Percentiles rank a stretch among this genome's conserved stretches.
These are phyloP conservation scores for Bombus superbus DNA, from an alignment of 1,140 invertebrate species.

Conservation along the genomic window DNA sequence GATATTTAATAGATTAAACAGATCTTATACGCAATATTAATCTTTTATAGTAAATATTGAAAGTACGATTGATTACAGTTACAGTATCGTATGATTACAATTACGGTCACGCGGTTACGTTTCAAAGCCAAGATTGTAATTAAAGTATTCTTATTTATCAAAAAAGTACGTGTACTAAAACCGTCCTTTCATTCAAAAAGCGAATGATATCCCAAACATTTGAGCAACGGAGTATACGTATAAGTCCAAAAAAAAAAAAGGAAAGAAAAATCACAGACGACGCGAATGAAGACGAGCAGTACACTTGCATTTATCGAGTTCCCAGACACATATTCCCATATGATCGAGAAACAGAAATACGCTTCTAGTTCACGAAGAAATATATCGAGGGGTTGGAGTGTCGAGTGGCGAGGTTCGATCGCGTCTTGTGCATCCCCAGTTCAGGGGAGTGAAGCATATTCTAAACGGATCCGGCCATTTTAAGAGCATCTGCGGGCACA, in stretches of 20 bases:
- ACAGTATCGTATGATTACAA: no score
- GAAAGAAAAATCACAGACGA: not conserved
- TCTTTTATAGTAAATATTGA: no score
- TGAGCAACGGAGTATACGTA: no score
- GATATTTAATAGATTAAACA: no score
- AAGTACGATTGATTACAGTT: no score
- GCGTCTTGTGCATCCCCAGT: not conserved
- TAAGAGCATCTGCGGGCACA: slow-evolving; percentile 48
- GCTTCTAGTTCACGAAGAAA: not conserved
- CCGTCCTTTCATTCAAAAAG: not conserved
- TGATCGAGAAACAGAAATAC: not conserved
- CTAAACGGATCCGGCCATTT: slow-evolving; percentile 34
- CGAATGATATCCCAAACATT: not conserved
- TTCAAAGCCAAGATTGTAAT: no score
- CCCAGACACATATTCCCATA: not conserved
- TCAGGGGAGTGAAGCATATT: slow-evolving; percentile 23
- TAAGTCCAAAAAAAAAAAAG: no score
- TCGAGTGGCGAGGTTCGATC: slow-evolving; percentile 24
- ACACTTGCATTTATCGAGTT: not conserved
- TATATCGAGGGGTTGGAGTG: not conserved
- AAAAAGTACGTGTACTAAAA: no score
- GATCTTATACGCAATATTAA: no score
- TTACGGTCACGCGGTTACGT: no score
- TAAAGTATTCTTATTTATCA: no score
- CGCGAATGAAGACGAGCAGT: not conserved